Percentiles rank a stretch among this genome's conserved stretches.
Conservation (phyloP, 2,888 invertebrate genomes). For the Dryobotodes eremita region DNA sequence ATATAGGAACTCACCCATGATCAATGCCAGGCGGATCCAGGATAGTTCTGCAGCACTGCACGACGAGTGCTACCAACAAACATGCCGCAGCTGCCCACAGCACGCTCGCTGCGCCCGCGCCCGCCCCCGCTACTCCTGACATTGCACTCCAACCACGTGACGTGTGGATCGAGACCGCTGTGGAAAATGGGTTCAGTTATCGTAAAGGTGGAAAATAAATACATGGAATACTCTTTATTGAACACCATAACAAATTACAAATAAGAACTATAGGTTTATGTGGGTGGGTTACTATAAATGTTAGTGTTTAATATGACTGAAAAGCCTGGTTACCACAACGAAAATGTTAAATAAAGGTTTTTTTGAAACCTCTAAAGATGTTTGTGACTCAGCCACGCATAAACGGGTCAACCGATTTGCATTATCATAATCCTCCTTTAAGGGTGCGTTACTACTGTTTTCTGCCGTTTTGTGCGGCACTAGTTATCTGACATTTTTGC, state of each 20-base stretch:
- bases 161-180: constrained; percentile 92
- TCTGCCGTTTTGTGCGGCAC: too few species aligned
- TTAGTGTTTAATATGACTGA: neutral
- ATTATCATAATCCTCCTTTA: too few species aligned
- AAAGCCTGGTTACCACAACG: neutral
- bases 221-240: neutral
- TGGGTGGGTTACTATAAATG: too few species aligned
- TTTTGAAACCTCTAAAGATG: neutral
- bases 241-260: neutral
- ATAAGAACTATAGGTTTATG: neutral
- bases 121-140: constrained; percentile 79
- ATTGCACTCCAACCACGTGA: constrained; percentile 87
- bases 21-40: constrained; percentile 82
- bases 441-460: too few species aligned
- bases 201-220: neutral
- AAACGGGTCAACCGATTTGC: neutral
- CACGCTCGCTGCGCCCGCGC: constrained; percentile 81
- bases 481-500: too few species aligned
- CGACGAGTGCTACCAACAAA: constrained; percentile 88
- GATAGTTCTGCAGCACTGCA: constrained; percentile 90
- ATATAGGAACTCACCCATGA: constrained; percentile 70
- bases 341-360: neutral
- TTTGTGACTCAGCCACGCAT: neutral
- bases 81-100: constrained; percentile 91
- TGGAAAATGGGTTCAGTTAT: constrained; percentile 7